Evolutionary conservation across 1,140 invertebrate genomes (phyloP), one percentile per base, ranked within the genome.

Genomic region (Akabosia matsudoensis): DNA sequence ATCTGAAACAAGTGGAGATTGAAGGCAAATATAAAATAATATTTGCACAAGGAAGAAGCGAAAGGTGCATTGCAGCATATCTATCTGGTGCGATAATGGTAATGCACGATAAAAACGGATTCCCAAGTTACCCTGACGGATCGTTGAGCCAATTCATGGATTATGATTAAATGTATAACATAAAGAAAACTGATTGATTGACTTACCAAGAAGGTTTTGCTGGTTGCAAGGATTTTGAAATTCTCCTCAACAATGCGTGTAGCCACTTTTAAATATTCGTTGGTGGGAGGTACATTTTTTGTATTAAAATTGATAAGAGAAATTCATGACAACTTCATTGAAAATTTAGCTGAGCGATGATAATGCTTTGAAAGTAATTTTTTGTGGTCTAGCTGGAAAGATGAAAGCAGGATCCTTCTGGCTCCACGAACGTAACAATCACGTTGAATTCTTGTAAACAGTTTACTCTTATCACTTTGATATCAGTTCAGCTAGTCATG

Each of bases 371-470:
- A 1, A 14, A 30, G 28, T 7, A 2, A 10, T 28, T 10, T 67
- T 30, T 24, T 4, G 24, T 10, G 54, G 7, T 3, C n/a, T 67
- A 3, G 61, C 31, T 30, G 61, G 61, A 13, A 24, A 67, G 26
- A 30, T 67, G 26, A 67, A 67, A 67, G 28, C 61, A 67, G 61
- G 61, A 67, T 67, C 28, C 14, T 30, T 13, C 61, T 67, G 61
- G 61, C 61, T 67, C 61, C 61, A 67, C 24, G 3, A 45, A 7
- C 18, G 37, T 45, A 45, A n/a, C n/a, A n/a, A 61, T 24, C 54
- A n/a, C 54, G 54, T 61, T n/a, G 31, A 67, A 24, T 67, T 67
- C 31, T 67, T 30, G 61, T 67, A 67, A 31, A 67, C 61, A 30
- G 31, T 30, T 7, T 16, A 22, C 24, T 31, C 30, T 67, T 67